Percentiles rank a stretch among this genome's conserved stretches.
These are phyloP conservation scores for Oxyura jamaicensis DNA, from an alignment of 2,113 vertebrate genomes.

Conservation along the genomic window DNA sequence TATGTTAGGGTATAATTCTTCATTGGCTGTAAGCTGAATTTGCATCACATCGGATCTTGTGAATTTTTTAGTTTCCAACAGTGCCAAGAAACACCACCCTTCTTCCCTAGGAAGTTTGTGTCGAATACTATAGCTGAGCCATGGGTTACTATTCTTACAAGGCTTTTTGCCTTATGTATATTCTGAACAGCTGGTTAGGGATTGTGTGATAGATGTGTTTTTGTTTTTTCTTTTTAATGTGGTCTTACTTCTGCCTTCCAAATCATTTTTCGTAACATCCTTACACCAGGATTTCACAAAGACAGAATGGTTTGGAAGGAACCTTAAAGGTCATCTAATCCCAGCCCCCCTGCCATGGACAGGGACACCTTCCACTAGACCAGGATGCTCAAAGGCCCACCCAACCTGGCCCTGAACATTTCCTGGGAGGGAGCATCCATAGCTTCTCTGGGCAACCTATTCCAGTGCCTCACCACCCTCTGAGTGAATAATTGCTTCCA, in stretches of 20 bases:
- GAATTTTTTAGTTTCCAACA: background rate
- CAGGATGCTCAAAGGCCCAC: too few relatives aligned
- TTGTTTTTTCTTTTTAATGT: background rate
- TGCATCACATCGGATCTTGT: background rate
- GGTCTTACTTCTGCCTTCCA: background rate
- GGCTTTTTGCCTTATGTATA: background rate
- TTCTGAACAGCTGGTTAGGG: background rate
- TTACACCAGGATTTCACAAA: background rate
- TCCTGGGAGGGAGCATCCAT: too few relatives aligned
- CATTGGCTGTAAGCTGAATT: background rate
- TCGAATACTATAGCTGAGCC: background rate
- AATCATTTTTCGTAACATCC: background rate
- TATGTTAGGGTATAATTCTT: background rate
- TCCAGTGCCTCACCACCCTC: too few relatives aligned
- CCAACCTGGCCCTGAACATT: too few relatives aligned
- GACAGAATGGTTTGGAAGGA: too few relatives aligned
- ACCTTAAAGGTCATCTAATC: too few relatives aligned
- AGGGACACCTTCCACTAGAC: too few relatives aligned
- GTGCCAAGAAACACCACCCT: background rate
- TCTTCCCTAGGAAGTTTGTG: background rate
- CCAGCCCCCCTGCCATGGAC: too few relatives aligned
- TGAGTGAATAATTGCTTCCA: too few relatives aligned
- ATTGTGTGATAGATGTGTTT: background rate
- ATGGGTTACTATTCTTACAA: background rate
- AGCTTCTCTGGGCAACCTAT: too few relatives aligned